Base-by-base conservation (phyloP, 2,888 invertebrate species). In the Hoplodrina ambigua region DNA sequence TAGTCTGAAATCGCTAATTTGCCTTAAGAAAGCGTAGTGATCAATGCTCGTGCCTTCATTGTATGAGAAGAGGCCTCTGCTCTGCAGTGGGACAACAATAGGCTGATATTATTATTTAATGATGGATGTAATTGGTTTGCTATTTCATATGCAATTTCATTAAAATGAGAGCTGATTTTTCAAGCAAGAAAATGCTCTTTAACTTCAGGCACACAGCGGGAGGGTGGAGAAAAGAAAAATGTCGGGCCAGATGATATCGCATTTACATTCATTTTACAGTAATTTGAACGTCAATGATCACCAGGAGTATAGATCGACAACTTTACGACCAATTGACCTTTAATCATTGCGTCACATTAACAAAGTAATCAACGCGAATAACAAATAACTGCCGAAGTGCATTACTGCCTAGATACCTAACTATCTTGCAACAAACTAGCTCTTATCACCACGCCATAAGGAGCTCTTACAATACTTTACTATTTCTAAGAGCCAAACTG, bases 181-280 rank as follows among this genome's bases (percentile, higher is more conserved):
- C 20, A 33, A 41, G 19, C 53, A 54, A 33, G 30, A 53, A 57
- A 60, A 74, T 69, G 49, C 11, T 41, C 15, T 52, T 54, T 65
- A 58, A 72, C 44, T 25, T 44, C n/a, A 44, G 11, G 4, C n/a
- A 67, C 54, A 53, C 62, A 67, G 66, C 11, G 53, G 33, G 53
- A n/a, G 7, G 6, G 13, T 25, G 10, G 30, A 59, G 25, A 25
- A 59, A 59, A 10, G 11, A 41, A 66, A 25, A 52, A 59, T 30
- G 15, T 63, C 19, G 20, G 19, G 4, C 11, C 10, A 57, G 13
- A 69, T 52, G n/a, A 63, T 59, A 62, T 55, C 55, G 61, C 50
- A 59, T 77, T 50, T 49, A 50, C 60, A 61, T 57, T 37, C 17
- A 11, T 58, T 60, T 65, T 55, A 46, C 72, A 55, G 15, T 37